Evolutionary conservation across 1,140 invertebrate species (phyloP).

Genomic region (Cryptotermes secundus): DNA sequence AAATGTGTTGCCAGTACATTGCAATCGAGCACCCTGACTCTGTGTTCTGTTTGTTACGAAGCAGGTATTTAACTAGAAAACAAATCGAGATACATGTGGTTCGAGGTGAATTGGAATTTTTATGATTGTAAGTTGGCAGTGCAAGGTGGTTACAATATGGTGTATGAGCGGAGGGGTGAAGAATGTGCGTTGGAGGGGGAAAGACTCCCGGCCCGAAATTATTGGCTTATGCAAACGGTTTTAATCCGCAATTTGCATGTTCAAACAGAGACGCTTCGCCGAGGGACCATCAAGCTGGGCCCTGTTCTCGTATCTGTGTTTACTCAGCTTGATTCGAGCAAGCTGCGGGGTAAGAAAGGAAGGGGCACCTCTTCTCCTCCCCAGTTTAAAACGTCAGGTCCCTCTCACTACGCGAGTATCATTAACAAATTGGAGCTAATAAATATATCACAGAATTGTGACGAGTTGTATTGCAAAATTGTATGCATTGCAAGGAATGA

Average conservation of each 20-base stretch:
- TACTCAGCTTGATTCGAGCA: conserved; percentile 28
- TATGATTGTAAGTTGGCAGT: too few species aligned
- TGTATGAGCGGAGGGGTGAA: background rate
- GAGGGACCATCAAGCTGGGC: background rate
- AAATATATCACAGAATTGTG: too few species aligned
- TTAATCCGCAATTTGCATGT: conserved; percentile 34
- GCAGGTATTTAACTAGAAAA: too few species aligned
- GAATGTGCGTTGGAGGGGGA: background rate
- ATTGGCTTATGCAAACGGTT: conserved; percentile 35
- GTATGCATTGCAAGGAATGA: too few species aligned
- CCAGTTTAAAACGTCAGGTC: background rate
- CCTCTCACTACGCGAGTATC: background rate
- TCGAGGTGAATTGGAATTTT: too few species aligned
- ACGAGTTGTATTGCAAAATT: too few species aligned
- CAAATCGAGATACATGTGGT: too few species aligned
- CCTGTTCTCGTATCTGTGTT: conserved; percentile 25
- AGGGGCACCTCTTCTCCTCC: background rate
- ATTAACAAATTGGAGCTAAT: background rate
- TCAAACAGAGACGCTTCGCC: conserved; percentile 26
- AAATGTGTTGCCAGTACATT: too few species aligned
- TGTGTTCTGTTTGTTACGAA: too few species aligned
- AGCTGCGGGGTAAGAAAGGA: conserved; percentile 4
- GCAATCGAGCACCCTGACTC: too few species aligned
- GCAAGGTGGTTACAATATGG: background rate
- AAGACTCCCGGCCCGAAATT: conserved; percentile 21